Base-by-base conservation (phyloP, 2,888 invertebrate species). In the Eupithecia vulgata region DNA sequence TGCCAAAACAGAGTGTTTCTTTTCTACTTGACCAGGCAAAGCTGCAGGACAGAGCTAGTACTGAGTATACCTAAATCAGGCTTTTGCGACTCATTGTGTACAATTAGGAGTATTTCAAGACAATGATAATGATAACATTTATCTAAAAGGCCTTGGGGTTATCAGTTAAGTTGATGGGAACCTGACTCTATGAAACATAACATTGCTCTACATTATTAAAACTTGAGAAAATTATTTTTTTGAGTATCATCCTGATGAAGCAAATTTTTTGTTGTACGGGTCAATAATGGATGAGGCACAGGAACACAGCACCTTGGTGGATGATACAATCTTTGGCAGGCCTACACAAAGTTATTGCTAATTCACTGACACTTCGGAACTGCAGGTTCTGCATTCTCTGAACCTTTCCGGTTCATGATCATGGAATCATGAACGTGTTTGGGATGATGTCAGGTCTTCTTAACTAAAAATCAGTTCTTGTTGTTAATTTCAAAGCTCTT, bases 111-210 rank as follows among this genome's bases (percentile, higher is more conserved):
- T 35, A 64, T 48, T 64, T 37, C 35, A 35, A n/a, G 35, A 35
- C 34, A n/a, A 64, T 64, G 62, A 64, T 64, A 64, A 30, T 35
- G 35, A 64, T 64, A 64, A 35, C 10, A 35, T 25, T 35, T 45
- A 34, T 30, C 25, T 25, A 10, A 52, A 62, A 45, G 62, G 35
- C 48, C n/a, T 48, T 69, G 61, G 62, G 71, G 71, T 72, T 72
- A 72, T 72, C 71, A 68, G n/a, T 57, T 7, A 67, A 40, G 52
- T 13, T 45, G 25, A 57, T 68, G 67, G 57, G 52, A 21, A 68
- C 37, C 52, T 15, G 57, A 25, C 52, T 68, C 35, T 57, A 61
- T 69, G 42, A 34, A 69, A 69, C 35, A 15, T 61, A 17, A 17
- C 45, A 45, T 45, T 17, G 45, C 62, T 37, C 7, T n/a, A 37